Evolutionary conservation across 2,797 vertebrate species (phyloP).

Genomic region (Chrosomus eos): DNA sequence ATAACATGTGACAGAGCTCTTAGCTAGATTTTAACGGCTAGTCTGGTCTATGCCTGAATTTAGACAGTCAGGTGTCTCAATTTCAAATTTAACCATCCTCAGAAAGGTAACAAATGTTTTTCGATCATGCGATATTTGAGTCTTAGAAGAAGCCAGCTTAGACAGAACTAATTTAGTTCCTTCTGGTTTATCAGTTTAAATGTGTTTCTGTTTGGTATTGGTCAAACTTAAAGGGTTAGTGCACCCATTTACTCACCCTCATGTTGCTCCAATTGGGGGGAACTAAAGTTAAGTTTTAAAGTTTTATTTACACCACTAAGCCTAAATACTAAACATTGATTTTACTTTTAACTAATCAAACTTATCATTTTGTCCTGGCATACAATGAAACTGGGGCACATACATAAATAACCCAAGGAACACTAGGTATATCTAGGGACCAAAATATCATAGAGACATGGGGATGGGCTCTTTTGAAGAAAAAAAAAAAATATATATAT

Average conservation of each 20-base stretch:
- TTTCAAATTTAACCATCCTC: background rate
- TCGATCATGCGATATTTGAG: background rate
- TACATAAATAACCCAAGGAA: background rate
- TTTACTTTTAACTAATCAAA: background rate
- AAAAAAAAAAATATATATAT: background rate
- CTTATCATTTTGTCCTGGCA: background rate
- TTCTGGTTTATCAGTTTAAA: background rate
- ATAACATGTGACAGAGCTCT: conserved; percentile 30
- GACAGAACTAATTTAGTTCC: background rate
- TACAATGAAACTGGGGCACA: background rate
- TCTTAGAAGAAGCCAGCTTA: background rate
- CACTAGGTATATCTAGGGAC: too few relatives aligned
- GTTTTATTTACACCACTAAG: background rate
- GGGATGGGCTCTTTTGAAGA: background rate
- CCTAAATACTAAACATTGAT: background rate
- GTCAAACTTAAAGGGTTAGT: background rate
- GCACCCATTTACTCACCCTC: background rate
- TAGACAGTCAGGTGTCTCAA: background rate
- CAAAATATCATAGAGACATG: background rate
- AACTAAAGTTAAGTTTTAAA: too few relatives aligned
- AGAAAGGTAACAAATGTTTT: background rate
- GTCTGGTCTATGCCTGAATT: conserved; percentile 47
- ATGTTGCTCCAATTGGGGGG: background rate
- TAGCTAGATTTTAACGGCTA: conserved; percentile 52
- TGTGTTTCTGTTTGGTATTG: background rate